These are phyloP conservation scores for Watersipora subatra DNA, from an alignment of 1,140 invertebrate species.

Conservation along the genomic window DNA sequence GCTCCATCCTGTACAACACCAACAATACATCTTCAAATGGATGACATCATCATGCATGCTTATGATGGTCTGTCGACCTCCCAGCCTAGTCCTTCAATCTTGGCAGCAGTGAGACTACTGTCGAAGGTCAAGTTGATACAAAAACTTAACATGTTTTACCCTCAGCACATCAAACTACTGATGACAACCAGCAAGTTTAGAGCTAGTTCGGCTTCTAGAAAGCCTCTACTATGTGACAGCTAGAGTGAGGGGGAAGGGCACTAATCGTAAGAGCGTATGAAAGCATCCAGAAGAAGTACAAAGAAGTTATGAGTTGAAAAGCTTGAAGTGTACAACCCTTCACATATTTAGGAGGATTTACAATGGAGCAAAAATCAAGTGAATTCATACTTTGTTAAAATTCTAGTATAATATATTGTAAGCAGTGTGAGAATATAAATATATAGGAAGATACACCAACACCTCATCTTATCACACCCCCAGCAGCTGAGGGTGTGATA, in stretches of 20 bases:
- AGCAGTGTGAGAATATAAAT: background rate
- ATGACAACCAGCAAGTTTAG: too few relatives aligned
- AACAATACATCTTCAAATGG: background rate
- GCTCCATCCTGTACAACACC: constrained; percentile 33
- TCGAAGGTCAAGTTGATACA: background rate
- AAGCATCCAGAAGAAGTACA: too few relatives aligned
- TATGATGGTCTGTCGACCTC: background rate
- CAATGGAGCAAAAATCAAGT: background rate
- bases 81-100: background rate
- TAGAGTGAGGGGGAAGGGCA: too few relatives aligned
- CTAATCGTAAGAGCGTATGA: too few relatives aligned
- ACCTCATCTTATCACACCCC: background rate
- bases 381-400: background rate
- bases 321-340: too few relatives aligned
- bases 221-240: too few relatives aligned
- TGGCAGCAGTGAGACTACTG: background rate
- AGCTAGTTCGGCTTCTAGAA: too few relatives aligned
- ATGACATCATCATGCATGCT: background rate
- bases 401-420: background rate
- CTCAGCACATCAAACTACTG: too few relatives aligned
- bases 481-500: background rate
- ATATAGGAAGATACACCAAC: background rate
- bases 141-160: too few relatives aligned
- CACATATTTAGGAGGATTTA: background rate
- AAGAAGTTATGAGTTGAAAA: too few relatives aligned